Evolutionary conservation across 2,888 invertebrate genomes (phyloP), one percentile per base, ranked within the genome.

Genomic region (Drosophila ezoana): DNA sequence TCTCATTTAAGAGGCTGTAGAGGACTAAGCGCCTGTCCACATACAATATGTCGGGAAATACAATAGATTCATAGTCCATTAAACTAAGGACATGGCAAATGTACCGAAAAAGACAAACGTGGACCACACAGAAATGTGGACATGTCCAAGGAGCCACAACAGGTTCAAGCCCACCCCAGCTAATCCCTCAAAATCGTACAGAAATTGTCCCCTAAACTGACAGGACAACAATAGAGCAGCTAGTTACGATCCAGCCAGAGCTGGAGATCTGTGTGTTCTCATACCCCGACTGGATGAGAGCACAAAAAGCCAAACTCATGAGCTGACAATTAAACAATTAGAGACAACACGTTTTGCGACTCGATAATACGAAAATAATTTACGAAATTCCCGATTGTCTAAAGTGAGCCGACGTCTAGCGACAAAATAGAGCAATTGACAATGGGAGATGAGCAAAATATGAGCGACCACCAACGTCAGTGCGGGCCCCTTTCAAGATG

Each of bases 331-430:
- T 90, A 87, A 86, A 90, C 89, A 90, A 90, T 90, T 90, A 90
- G 66, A 76, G 59, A 88, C 90, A 79, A 79, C 87, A 87, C 81
- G 80, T 72, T 78, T 72, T 63, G 70, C 74, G 72, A 85, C 71
- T 84, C 84, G 89, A 90, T 90, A 90, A 90, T 90, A 89, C 81
- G 87, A 90, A 90, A 78, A 89, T 90, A 90, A 90, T 90, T 88
- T 86, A 67, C 72, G 69, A 67, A 74, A 69, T 52, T 51, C 61
- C 13, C 60, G 52, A 69, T 72, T 77, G 75, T 81, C 59, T 51
- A 41, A 53, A 38, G 58, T 48, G 61, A 62, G 64, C 69, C 72
- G 78, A 63, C 43, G 35, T n/a, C 41, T 59, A 51, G 68, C 66
- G 71, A 72, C 68, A 67, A 87, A 86, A 86, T 87, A 86, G 88